Base-by-base conservation (phyloP, 2,797 vertebrate genomes). In the Myotis vivesi region DNA sequence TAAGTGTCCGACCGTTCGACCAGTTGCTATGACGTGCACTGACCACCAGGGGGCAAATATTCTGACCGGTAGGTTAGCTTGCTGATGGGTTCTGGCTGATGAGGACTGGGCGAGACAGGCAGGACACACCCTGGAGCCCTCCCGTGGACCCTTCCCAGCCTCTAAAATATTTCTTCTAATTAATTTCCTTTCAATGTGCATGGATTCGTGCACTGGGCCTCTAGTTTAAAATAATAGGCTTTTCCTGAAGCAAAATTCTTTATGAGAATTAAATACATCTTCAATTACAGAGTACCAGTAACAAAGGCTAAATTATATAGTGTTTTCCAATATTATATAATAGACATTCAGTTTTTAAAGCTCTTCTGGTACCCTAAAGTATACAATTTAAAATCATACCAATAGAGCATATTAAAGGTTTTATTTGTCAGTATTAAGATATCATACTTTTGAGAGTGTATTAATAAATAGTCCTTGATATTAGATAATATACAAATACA, bases 291-390 rank as follows among this genome's bases (percentile, higher is more conserved):
- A 30, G 59, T 85, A 93, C 33, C 20, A 94, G 44, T 57, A 87
- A 75, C 36, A 84, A 91, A 75, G 49, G 28, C 36, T 92, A 86
- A 94, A 49, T 57, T 84, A 75, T 82, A 62, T 77, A 72, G 30
- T 73, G 44, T 49, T 88, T 90, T 55, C 46, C 25, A 82, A 36
- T 55, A 90, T 73, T 73, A 53, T 66, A 23, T 23, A 41, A 76
- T 30, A 72, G 33, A 73, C 86, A 83, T 19, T 77, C 13, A 33
- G 8, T 75, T 92, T 94, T 91, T 38, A 95, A 94, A 96, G 51
- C 38, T 84, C 19, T 93, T 46, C 19, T 92, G 41, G 15, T 57
- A 84, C 25, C 30, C 13, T 89, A 91, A 96, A 96, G 82, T 66
- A 95, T 28, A 62, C 75, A 93, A 8, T 68, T 94, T 83, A 38